Evolutionary conservation across 2,888 invertebrate species (phyloP).

Genomic region (Aromia moschata): DNA sequence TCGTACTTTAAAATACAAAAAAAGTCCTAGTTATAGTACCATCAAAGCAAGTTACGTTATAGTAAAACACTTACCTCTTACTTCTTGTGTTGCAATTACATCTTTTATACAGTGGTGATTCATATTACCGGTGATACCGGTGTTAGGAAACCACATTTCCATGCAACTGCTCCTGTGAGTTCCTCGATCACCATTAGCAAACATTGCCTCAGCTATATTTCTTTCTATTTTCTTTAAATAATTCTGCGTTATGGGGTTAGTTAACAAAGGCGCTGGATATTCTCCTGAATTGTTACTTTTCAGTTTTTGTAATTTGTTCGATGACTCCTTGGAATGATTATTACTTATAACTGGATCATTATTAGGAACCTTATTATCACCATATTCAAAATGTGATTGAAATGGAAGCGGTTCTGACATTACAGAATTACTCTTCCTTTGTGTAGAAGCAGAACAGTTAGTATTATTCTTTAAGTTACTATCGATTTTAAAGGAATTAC

Average conservation of each 20-base stretch:
- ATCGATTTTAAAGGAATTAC: constrained; percentile 47
- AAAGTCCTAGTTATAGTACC: too few relatives aligned
- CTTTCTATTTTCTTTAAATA: constrained; percentile 55
- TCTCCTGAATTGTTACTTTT: constrained; percentile 29
- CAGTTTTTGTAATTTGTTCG: constrained; percentile 52
- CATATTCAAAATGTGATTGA: constrained; percentile 54
- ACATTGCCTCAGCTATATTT: constrained; percentile 49
- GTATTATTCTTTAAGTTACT: constrained; percentile 30
- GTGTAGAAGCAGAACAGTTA: constrained; percentile 36
- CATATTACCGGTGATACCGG: too few relatives aligned
- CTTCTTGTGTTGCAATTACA: too few relatives aligned
- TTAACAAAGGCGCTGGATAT: constrained; percentile 51
- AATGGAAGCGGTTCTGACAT: constrained; percentile 54
- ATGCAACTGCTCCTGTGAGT: too few relatives aligned
- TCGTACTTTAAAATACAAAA: too few relatives aligned
- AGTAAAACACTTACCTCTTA: too few relatives aligned
- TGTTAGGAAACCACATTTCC: too few relatives aligned
- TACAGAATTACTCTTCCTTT: constrained; percentile 31
- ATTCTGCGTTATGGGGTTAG: constrained; percentile 48
- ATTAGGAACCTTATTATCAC: constrained; percentile 50
- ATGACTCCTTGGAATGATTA: constrained; percentile 51
- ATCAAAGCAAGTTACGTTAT: too few relatives aligned
- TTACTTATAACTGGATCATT: constrained; percentile 48
- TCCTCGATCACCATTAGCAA: constrained; percentile 45
- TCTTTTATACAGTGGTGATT: too few relatives aligned